phyloP scores from a whole-genome alignment of 2,113 vertebrate genomes.

The Casuarius casuarius region DNA sequence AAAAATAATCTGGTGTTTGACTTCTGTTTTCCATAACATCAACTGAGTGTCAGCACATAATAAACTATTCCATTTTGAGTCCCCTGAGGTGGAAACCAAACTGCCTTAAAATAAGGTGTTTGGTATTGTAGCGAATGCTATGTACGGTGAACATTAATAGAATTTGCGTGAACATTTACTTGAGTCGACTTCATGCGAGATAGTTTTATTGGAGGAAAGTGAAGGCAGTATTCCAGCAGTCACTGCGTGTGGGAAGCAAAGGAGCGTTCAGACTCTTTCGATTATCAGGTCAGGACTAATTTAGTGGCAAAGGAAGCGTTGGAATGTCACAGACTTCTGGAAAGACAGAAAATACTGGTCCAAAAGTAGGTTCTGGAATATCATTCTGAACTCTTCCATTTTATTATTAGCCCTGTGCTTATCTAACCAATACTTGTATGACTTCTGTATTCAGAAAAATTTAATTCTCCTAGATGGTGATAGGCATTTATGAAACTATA shows the following conservation, averaged over 20 bases:
- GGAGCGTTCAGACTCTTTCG: background rate
- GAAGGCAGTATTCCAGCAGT: background rate
- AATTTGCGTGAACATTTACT: background rate
- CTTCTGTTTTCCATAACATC: background rate
- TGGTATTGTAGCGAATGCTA: background rate
- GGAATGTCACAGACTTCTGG: background rate
- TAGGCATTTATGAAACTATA: background rate
- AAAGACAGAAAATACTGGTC: background rate
- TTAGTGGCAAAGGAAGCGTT: background rate
- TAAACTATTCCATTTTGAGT: background rate
- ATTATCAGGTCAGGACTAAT: background rate
- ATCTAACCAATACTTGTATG: background rate
- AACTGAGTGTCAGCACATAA: background rate
- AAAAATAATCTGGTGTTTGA: background rate
- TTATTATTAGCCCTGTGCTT: background rate
- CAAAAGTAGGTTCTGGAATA: background rate
- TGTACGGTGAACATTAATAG: background rate
- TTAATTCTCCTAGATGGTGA: background rate
- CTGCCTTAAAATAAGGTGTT: background rate
- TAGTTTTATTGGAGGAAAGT: background rate
- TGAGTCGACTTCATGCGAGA: background rate
- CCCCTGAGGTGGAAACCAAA: background rate
- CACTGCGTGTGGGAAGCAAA: background rate
- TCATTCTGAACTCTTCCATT: background rate
- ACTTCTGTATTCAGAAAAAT: background rate